Percentiles rank a stretch among this genome's conserved stretches.
Evolutionary conservation across 2,888 invertebrate species (phyloP).

Genomic region (Morpho deidamia): DNA sequence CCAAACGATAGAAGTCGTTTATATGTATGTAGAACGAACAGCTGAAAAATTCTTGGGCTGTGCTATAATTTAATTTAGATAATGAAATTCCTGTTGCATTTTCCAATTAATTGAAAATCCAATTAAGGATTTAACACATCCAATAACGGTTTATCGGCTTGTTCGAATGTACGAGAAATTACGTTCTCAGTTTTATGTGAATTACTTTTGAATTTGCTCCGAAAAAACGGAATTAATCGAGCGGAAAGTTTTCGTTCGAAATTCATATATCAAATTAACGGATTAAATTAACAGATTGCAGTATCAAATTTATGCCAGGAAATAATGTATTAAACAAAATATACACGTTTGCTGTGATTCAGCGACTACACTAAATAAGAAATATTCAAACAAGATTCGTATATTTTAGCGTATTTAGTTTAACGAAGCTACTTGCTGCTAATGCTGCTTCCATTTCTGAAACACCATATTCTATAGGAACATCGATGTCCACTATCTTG

Average conservation of each 20-base stretch:
- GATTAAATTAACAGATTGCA: not conserved
- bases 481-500: too few relatives aligned
- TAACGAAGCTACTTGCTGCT: too few relatives aligned
- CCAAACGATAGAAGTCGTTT: too few relatives aligned
- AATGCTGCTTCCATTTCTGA: too few relatives aligned
- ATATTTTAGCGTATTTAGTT: not conserved
- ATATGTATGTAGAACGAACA: not conserved
- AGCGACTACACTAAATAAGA: too few relatives aligned
- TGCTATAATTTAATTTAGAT: slow-evolving; percentile 1
- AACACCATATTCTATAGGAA: too few relatives aligned
- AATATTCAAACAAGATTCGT: not conserved
- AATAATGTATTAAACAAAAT: too few relatives aligned
- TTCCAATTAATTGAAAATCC: slow-evolving; percentile 62
- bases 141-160: slow-evolving; percentile 47
- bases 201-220: slow-evolving; percentile 17
- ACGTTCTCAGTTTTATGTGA: slow-evolving; percentile 20
- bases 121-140: slow-evolving; percentile 54
- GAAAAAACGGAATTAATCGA: slow-evolving; percentile 17
- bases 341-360: too few relatives aligned
- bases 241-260: not conserved
- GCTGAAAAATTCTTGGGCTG: not conserved
- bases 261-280: slow-evolving; percentile 10
- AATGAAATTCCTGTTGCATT: slow-evolving; percentile 24
- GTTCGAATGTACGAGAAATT: slow-evolving; percentile 26
- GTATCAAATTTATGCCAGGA: too few relatives aligned